Conservation (phyloP, 2,797 vertebrate species). For the Synanceia verrucosa region DNA sequence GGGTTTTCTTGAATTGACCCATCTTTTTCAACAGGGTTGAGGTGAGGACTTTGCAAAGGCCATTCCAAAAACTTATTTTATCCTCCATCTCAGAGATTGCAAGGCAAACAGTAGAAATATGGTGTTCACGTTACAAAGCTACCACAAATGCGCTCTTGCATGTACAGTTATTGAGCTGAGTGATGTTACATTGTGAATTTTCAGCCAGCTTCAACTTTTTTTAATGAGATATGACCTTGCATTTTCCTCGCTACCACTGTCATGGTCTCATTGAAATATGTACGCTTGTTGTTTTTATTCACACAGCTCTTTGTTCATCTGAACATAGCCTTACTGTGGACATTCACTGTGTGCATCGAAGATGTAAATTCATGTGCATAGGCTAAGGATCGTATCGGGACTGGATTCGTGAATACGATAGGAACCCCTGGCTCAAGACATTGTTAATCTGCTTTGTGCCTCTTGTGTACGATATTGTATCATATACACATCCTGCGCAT, state of each 20-base stretch:
- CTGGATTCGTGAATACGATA: too few relatives aligned
- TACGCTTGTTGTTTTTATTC: neutral
- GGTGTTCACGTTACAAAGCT: neutral
- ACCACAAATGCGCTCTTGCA: neutral
- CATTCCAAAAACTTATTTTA: neutral
- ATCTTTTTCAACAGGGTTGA: neutral
- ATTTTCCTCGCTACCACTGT: neutral
- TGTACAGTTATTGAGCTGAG: neutral
- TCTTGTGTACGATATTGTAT: too few relatives aligned
- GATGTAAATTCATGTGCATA: too few relatives aligned
- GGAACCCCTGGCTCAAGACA: too few relatives aligned
- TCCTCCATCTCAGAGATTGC: neutral
- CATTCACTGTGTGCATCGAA: too few relatives aligned
- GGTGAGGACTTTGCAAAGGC: neutral
- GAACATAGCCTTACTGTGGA: conserved; percentile 21
- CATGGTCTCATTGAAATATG: conserved; percentile 3
- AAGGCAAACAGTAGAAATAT: neutral
- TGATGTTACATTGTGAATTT: neutral
- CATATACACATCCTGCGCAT: too few relatives aligned
- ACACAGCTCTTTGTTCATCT: conserved; percentile 9
- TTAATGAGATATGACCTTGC: neutral
- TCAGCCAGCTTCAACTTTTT: neutral
- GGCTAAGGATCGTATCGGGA: too few relatives aligned
- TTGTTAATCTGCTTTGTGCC: too few relatives aligned
- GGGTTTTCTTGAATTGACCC: neutral